A percentile compares a stretch with the other conserved stretches of the same genome.
phyloP scores from a whole-genome alignment of 2,113 vertebrate genomes.

The Dromiciops gliroides region DNA sequence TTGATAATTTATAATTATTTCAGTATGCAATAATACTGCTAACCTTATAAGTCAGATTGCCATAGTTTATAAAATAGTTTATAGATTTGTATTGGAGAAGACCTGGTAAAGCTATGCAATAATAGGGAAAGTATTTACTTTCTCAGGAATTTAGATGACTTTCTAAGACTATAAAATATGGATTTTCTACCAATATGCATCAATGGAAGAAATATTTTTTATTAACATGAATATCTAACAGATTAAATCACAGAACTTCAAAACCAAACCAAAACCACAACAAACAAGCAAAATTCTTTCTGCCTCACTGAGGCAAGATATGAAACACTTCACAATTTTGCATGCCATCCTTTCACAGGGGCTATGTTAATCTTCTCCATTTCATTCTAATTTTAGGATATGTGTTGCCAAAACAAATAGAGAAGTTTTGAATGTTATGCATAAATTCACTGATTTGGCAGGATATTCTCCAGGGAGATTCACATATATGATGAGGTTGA shows the following conservation, averaged over 20 bases:
- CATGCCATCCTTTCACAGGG: no score
- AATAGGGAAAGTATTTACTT: neutral
- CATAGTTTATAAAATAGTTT: neutral
- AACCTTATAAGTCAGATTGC: neutral
- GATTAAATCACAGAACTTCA: neutral
- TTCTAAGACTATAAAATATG: neutral
- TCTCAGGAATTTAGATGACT: neutral
- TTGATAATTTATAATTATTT: neutral
- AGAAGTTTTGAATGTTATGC: no score
- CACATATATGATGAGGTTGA: no score
- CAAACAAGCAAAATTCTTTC: neutral
- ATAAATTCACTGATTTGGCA: no score
- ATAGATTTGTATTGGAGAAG: neutral
- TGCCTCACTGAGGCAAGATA: neutral
- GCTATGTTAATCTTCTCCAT: no score
- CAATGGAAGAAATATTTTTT: neutral
- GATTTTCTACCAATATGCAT: neutral
- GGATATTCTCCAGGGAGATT: no score
- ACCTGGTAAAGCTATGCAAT: neutral
- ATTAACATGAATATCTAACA: neutral
- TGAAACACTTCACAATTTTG: no score
- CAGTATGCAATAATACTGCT: neutral
- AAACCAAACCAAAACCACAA: neutral
- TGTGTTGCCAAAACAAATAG: no score
- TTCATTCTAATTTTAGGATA: no score